Percentiles rank a stretch among this genome's conserved stretches.
Evolutionary conservation across 2,797 vertebrate species (phyloP).

Genomic region (Thalassophryne amazonica): DNA sequence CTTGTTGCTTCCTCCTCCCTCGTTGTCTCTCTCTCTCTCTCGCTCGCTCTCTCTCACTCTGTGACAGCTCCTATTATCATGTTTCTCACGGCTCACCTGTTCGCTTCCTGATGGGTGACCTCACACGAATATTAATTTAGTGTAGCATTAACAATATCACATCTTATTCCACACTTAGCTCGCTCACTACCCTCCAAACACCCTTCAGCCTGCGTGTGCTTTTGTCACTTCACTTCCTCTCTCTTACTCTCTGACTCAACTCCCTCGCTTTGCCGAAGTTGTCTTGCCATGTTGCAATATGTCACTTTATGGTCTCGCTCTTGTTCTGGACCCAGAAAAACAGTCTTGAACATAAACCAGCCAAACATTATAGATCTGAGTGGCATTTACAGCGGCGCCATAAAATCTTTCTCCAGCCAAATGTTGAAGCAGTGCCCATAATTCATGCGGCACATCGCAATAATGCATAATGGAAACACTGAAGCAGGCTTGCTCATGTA

Average conservation of each 20-base stretch:
- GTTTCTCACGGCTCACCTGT: slow-evolving; percentile 65
- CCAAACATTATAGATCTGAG: slow-evolving; percentile 17
- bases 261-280: slow-evolving; percentile 16
- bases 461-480: slow-evolving; percentile 38
- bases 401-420: slow-evolving; percentile 20
- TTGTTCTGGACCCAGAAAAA: too few species aligned
- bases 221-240: slow-evolving; percentile 7
- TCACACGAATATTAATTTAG: slow-evolving; percentile 79
- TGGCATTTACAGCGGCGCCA: slow-evolving; percentile 15
- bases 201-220: slow-evolving; percentile 62
- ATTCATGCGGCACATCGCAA: slow-evolving; percentile 47
- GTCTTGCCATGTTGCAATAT: too few species aligned
- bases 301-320: too few species aligned
- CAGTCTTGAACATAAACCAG: slow-evolving; percentile 16
- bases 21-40: background rate
- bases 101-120: slow-evolving; percentile 75
- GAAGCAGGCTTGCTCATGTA: slow-evolving; percentile 24
- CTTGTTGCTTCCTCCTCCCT: background rate
- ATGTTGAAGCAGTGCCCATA: slow-evolving; percentile 41
- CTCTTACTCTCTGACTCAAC: slow-evolving; percentile 4
- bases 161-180: slow-evolving; percentile 58
- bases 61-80: slow-evolving; percentile 76
- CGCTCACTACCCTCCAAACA: slow-evolving; percentile 66
- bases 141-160: slow-evolving; percentile 79
- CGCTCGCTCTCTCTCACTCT: slow-evolving; percentile 8